Evolutionary conservation across 1,140 invertebrate species (phyloP), one percentile per base, ranked within the genome.

Genomic region (Holcopasites calliopsidis): DNA sequence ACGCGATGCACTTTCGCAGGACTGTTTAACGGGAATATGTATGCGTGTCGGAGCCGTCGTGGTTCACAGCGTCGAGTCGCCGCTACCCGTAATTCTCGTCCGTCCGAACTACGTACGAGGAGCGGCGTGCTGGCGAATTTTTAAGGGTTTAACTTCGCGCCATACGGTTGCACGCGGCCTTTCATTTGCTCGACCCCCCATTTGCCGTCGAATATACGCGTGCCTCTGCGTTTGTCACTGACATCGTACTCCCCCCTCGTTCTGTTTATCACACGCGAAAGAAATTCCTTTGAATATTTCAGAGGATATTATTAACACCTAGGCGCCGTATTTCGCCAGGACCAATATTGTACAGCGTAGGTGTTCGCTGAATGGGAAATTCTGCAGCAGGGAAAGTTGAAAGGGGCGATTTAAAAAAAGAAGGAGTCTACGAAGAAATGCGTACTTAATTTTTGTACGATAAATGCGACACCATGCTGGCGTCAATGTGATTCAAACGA

Each of bases 21-120:
- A 57, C 71, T 74, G 62, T 66, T 74, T 74, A 74, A 66, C 62
- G 23, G 18, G 62, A 47, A 74, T 74, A 57, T 57, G 61, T 66
- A 74, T 66, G 62, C 50, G 57, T 38, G 58, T 42, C 60, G 49
- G 16, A 16, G 28, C 44, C 70, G 70, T 65, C 60, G 70, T 73
- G 70, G 70, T 73, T 65, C 60, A 54, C 70, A 23, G 58, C 26
- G 35, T 54, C 60, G 60, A 26, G 35, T 54, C 60, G 60, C 31
- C 18, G 49, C 23, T 42, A 11, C 33, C 49, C 26, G 70, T 65
- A 73, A 73, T 73, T 73, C 54, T 73, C 49, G 47, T 28, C n/a
- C 26, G 60, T 18, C 35, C 28, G 58, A 16, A 40, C 18, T 64
- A 73, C 38, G 42, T n/a, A 44, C 70, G 60, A 35, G 58, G 38